Evolutionary conservation across 2,797 vertebrate genomes (phyloP), one percentile per base, ranked within the genome.

Genomic region (Premnoplex brunnescens): DNA sequence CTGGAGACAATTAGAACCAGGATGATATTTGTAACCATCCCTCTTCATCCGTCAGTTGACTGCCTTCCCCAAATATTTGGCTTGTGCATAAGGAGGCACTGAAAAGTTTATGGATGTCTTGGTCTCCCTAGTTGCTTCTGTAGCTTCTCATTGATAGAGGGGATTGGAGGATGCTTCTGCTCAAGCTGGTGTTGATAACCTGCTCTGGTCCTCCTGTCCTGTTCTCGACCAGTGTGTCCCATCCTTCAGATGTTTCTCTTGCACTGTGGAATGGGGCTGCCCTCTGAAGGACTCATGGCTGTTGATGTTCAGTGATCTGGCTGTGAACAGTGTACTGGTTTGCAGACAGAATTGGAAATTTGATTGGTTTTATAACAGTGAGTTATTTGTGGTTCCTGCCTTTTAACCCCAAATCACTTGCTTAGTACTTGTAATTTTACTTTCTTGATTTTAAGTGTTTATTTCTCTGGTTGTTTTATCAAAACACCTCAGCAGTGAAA

Each of bases 181-280:
- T 51, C 14, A 18, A 69, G 24, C 0, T 0, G 1, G 27, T 28
- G 19, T 27, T 92, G 2, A 0, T 58, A 30, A 14, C 22, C 27
- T 44, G 16, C 43, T 34, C 55, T 4, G 21, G 6, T 56, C 36
- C 32, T 62, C 10, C 83, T 52, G 43, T 9, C 58, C 10, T 5
- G 18, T 73, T 43, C 39, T 78, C 32, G 3, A 14, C 10, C 36
- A 12, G 12, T 5, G 5, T 36, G 14, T 21, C 48, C 24, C 41
- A 21, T 34, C 10, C 69, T 48, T 32, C 2, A 28, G 59, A 11
- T 41, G 11, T n/a, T 84, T 55, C 39, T 81, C 37, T 41, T 82
- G 32, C 34, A 37, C 55, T 3, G 3, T 69, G 59, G 67, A 87
- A 39, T 17, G 0, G 0, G 22, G 19, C 44, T 88, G 18, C 8